These are phyloP conservation scores for Phocoena phocoena DNA, from an alignment of 2,113 vertebrate genomes.

Conservation along the genomic window DNA sequence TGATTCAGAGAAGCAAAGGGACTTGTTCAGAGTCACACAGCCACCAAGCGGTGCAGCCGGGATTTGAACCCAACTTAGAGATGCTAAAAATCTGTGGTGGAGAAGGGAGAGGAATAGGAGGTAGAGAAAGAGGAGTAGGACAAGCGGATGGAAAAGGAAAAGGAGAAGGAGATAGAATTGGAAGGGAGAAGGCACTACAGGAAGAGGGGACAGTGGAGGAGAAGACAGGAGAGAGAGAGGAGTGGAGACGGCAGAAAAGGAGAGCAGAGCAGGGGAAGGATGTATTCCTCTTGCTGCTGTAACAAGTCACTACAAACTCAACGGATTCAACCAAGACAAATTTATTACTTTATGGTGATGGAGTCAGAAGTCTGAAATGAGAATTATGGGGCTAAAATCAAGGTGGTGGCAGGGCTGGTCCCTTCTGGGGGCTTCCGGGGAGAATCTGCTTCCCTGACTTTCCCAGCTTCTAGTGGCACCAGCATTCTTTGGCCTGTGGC, in stretches of 20 bases:
- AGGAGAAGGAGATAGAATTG: neutral
- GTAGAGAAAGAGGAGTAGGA: neutral
- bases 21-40: neutral
- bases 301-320: neutral
- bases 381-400: neutral
- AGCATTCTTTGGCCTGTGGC: neutral
- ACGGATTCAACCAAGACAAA: neutral
- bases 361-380: neutral
- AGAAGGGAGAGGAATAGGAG: neutral
- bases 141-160: neutral
- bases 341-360: fast-evolving
- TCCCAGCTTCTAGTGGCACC: neutral
- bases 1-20: neutral
- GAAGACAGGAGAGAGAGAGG: neutral
- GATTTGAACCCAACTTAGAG: neutral
- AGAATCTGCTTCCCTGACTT: neutral
- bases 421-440: neutral
- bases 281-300: neutral
- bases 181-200: neutral
- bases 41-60: neutral
- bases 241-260: fast-evolving
- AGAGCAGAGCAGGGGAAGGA: fast-evolving
- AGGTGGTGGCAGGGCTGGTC: no score
- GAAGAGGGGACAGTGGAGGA: neutral
- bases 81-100: no score